Evolutionary conservation across 2,113 vertebrate species (phyloP), one percentile per base, ranked within the genome.

Genomic region (Anser brachyrhynchus): DNA sequence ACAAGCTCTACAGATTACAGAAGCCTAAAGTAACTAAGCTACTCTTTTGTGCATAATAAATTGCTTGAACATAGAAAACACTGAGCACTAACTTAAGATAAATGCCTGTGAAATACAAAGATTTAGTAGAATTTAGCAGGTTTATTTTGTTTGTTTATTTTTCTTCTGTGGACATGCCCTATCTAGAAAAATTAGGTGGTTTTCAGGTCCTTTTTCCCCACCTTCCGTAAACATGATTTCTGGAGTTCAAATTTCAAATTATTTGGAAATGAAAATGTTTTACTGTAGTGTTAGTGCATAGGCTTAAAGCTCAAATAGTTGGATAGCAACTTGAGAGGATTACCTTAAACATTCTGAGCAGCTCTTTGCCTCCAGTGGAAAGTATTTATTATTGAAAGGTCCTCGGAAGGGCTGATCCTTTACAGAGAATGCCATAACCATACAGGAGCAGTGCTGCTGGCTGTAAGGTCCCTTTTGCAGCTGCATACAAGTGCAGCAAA

Each of bases 381-480:
- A 70, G 16, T 90, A 61, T 80, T 76, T 81, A 19, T 35, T 76
- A 21, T 54, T 62, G 37, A 86, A 70, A 88, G 69, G 19, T 51
- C 25, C 17, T 70, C 73, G 41, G 19, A 90, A 86, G 70, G 44
- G 6, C 20, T 89, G 29, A 58, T 58, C 8, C 9, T 2, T 74
- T 62, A 55, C 14, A 70, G n/a, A 2, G 1, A 83, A 11, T 0
- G 1, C 26, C 4, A 1, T 13, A 73, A 67, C 17, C 20, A 11
- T 29, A 41, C 21, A 61, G 49, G 51, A 74, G 41, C 15, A 61
- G 16, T 28, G 21, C 18, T 61, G 33, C 26, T 3, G 46, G 29
- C 16, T 35, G 1, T 43, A 21, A 26, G 4, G 4, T 52, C 20
- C 4, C 7, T 66, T 76, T 57, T 66, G 64, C 61, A 52, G 15